phyloP scores from a whole-genome alignment of 1,140 invertebrate species.

The Trachelipus rathkii region DNA sequence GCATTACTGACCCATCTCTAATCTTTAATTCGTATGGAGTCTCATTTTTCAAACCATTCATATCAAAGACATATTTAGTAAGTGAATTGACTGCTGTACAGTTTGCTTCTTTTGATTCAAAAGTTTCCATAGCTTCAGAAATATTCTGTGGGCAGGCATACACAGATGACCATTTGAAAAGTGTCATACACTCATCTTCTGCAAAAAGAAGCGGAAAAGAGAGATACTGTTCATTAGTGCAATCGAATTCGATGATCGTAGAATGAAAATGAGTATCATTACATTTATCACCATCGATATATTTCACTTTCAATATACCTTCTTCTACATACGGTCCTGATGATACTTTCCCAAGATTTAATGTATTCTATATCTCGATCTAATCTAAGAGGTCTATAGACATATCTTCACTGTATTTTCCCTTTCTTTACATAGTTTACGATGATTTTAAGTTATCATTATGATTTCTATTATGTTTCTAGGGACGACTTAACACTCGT shows the following conservation, averaged over 20 bases:
- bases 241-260: constrained; percentile 38
- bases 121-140: neutral
- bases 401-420: no score
- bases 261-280: constrained; percentile 21
- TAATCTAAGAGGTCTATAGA: no score
- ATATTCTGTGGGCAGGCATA: constrained; percentile 33
- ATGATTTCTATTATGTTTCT: no score
- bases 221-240: constrained; percentile 31
- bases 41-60: constrained; percentile 33
- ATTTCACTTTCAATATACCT: constrained; percentile 34
- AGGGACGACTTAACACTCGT: no score
- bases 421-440: no score
- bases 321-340: constrained; percentile 38
- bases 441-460: no score
- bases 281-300: constrained; percentile 36
- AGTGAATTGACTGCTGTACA: constrained; percentile 28
- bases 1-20: constrained; percentile 8
- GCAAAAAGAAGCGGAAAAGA: constrained; percentile 33
- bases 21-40: constrained; percentile 25
- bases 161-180: constrained; percentile 37
- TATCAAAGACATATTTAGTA: constrained; percentile 35
- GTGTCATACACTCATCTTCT: constrained; percentile 34
- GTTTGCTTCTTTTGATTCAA: constrained; percentile 19
- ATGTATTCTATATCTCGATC: no score
- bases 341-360: constrained; percentile 37